A percentile compares a stretch with the other conserved stretches of the same genome.
Evolutionary conservation across 2,797 vertebrate genomes (phyloP).

Genomic region (Sylvia borin): DNA sequence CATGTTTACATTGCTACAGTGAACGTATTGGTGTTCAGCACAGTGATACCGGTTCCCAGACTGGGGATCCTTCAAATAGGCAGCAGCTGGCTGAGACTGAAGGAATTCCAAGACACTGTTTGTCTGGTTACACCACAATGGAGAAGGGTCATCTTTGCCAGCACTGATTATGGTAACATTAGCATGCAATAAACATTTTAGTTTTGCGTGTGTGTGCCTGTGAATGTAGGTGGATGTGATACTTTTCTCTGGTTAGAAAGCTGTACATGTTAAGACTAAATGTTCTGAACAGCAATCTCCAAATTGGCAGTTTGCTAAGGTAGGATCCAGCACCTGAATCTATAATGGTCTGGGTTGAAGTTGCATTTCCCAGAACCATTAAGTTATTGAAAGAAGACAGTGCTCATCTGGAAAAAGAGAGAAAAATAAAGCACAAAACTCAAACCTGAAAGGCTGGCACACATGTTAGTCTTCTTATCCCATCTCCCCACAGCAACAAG

Average conservation of each 20-base stretch:
- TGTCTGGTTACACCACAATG: neutral
- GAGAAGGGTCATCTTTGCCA: neutral
- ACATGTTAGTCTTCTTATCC: neutral
- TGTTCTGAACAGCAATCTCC: neutral
- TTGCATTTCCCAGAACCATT: neutral
- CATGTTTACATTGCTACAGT: neutral
- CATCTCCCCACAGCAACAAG: neutral
- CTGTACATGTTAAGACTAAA: neutral
- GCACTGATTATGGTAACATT: neutral
- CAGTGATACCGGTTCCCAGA: neutral
- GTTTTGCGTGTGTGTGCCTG: neutral
- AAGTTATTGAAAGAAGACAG: neutral
- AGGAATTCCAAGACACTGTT: constrained; percentile 30
- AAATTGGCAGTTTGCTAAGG: neutral
- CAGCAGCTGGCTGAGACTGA: neutral
- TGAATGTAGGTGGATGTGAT: neutral
- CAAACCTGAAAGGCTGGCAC: neutral
- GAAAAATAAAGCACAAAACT: neutral
- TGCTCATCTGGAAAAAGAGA: neutral
- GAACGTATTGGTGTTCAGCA: neutral
- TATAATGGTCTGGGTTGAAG: neutral
- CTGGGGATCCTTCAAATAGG: neutral
- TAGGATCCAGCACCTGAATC: neutral
- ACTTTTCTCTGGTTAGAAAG: neutral
- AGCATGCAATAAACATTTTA: constrained; percentile 53